Conservation (phyloP, 2,888 invertebrate genomes). For the Spatulosminthurus flaviceps region DNA sequence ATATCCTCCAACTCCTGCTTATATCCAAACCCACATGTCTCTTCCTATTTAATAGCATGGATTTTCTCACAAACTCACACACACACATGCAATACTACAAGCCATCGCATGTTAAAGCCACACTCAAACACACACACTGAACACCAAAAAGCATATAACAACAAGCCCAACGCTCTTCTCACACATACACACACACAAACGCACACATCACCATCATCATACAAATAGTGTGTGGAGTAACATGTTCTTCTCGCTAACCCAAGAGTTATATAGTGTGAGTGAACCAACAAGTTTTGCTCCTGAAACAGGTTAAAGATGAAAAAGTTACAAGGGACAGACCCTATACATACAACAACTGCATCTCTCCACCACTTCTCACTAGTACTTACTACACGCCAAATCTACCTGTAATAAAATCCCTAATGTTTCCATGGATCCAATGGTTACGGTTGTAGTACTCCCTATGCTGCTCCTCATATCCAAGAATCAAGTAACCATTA, state of each 20-base stretch:
- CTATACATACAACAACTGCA: slow-evolving; percentile 14
- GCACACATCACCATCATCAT: too few species aligned
- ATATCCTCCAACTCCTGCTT: too few species aligned
- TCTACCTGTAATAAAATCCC: slow-evolving; percentile 43
- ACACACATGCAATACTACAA: background rate
- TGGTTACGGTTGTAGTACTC: background rate
- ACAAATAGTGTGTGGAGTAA: slow-evolving; percentile 1
- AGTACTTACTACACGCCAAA: slow-evolving; percentile 38
- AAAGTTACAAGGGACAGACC: slow-evolving; percentile 35
- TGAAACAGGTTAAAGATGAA: slow-evolving; percentile 50
- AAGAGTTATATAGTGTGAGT: slow-evolving; percentile 31
- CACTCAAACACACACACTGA: background rate
- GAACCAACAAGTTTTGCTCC: slow-evolving; percentile 51
- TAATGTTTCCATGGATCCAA: slow-evolving; percentile 33
- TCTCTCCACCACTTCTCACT: too few species aligned
- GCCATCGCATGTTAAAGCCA: slow-evolving; percentile 20
- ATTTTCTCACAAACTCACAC: too few species aligned
- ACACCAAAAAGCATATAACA: background rate
- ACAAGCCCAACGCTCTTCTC: background rate
- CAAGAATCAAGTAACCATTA: background rate
- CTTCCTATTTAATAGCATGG: too few species aligned
- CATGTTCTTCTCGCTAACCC: background rate
- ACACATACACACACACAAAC: too few species aligned
- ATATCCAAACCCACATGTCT: too few species aligned
- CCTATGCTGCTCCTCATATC: background rate